Evolutionary conservation across 2,888 invertebrate genomes (phyloP).

Genomic region (Stegana nigrithorax): DNA sequence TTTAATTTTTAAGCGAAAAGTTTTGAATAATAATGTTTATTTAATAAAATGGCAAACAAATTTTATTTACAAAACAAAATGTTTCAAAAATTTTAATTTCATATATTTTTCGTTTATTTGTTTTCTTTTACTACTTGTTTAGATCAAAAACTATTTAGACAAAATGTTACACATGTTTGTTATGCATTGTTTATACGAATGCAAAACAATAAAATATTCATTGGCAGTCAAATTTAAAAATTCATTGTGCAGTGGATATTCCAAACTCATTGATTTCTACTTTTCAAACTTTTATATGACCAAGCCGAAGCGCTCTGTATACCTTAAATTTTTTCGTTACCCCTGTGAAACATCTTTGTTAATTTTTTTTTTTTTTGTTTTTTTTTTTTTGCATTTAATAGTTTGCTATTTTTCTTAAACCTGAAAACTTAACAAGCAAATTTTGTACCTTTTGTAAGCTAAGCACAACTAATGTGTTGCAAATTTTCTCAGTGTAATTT

Average conservation of each 20-base stretch:
- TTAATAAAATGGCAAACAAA: not conserved
- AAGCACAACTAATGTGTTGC: too few species aligned
- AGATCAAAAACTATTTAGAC: conserved; percentile 4
- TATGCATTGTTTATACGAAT: not conserved
- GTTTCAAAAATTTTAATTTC: conserved; percentile 1
- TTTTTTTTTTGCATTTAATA: conserved; percentile 11
- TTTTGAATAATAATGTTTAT: not conserved
- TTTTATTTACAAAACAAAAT: conserved; percentile 6
- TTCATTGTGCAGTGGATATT: too few species aligned
- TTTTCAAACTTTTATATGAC: too few species aligned
- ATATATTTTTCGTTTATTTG: conserved; percentile 3
- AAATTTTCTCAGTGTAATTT: conserved; percentile 52
- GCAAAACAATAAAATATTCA: conserved; percentile 8
- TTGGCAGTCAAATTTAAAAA: too few species aligned
- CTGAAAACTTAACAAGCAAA: too few species aligned
- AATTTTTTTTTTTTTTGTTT: conserved; percentile 27
- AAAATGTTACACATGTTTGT: not conserved
- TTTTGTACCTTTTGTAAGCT: too few species aligned
- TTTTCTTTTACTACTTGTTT: conserved; percentile 26
- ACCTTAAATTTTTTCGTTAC: too few species aligned
- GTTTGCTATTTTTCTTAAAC: not conserved
- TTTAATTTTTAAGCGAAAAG: not conserved
- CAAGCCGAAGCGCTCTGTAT: too few species aligned
- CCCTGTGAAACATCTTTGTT: too few species aligned
- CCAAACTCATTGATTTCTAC: too few species aligned